Evolutionary conservation across 2,888 invertebrate genomes (phyloP).

Genomic region (Lamellibrachia satsuma): DNA sequence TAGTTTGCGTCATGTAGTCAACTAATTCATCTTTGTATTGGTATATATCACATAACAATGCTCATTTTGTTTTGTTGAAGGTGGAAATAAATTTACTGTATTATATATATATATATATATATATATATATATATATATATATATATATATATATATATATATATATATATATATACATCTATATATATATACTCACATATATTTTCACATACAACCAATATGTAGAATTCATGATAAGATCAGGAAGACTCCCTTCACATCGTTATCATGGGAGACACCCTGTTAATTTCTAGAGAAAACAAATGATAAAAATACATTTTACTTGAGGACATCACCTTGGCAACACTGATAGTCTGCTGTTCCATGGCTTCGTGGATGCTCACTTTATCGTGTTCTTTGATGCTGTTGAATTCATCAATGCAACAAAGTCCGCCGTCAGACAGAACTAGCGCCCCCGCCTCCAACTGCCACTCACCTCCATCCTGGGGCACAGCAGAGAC

Average conservation of each 20-base stretch:
- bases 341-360: conserved; percentile 90
- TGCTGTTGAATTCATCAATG: conserved; percentile 89
- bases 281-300: background rate
- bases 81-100: no score
- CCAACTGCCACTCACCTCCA: conserved; percentile 88
- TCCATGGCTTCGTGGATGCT: conserved; percentile 94
- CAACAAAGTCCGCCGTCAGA: conserved; percentile 91
- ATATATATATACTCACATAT: conserved; percentile 27
- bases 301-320: background rate
- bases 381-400: conserved; percentile 82
- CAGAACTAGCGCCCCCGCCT: conserved; percentile 87
- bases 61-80: no score
- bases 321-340: conserved; percentile 73
- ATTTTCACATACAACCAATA: background rate
- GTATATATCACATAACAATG: no score
- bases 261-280: background rate
- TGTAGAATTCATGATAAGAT: background rate
- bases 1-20: no score
- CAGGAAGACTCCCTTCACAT: background rate
- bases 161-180: conserved; percentile 32
- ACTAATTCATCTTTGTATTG: no score
- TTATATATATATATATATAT: background rate
- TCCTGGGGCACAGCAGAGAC: conserved; percentile 71
- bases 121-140: conserved; percentile 22
- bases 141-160: conserved; percentile 32